Evolutionary conservation across 2,888 invertebrate species (phyloP).

Genomic region (Timandra comae): DNA sequence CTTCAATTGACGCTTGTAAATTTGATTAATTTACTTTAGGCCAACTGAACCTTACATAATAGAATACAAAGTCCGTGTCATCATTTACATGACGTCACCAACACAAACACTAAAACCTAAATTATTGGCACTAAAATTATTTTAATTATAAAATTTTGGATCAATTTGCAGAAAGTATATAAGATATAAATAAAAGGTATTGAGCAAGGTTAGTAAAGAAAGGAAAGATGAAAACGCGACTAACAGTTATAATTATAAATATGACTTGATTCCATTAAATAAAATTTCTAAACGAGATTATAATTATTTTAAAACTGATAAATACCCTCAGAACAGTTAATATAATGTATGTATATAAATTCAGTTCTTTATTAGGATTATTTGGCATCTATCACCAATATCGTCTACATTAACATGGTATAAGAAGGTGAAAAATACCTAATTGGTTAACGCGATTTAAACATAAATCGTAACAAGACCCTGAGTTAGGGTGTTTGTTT

Average conservation of each 20-base stretch:
- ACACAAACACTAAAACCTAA: slow-evolving; percentile 55
- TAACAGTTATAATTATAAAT: slow-evolving; percentile 29
- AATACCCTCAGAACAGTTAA: slow-evolving; percentile 75
- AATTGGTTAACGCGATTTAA: slow-evolving; percentile 60
- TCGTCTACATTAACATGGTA: slow-evolving; percentile 65
- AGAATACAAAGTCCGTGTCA: slow-evolving; percentile 41
- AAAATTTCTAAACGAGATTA: slow-evolving; percentile 50
- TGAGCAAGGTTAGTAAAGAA: slow-evolving; percentile 40
- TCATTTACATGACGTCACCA: slow-evolving; percentile 38
- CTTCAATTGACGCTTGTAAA: background rate
- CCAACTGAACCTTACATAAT: slow-evolving; percentile 54
- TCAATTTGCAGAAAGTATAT: slow-evolving; percentile 31
- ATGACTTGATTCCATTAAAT: slow-evolving; percentile 34
- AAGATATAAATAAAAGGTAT: slow-evolving; percentile 33
- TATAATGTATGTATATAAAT: slow-evolving; percentile 74
- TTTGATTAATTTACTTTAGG: slow-evolving; percentile 64
- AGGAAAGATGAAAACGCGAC: slow-evolving; percentile 12
- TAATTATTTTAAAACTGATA: slow-evolving; percentile 61
- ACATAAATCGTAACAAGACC: slow-evolving; percentile 47
- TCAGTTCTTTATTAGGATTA: slow-evolving; percentile 77
- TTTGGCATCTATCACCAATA: slow-evolving; percentile 76
- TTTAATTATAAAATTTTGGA: slow-evolving; percentile 32
- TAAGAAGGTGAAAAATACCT: slow-evolving; percentile 70
- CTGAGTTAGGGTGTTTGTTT: slow-evolving; percentile 39
- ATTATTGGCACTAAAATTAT: slow-evolving; percentile 72